Conservation (phyloP, 2,113 vertebrate genomes). For the Brachypodius melanocephalos region DNA sequence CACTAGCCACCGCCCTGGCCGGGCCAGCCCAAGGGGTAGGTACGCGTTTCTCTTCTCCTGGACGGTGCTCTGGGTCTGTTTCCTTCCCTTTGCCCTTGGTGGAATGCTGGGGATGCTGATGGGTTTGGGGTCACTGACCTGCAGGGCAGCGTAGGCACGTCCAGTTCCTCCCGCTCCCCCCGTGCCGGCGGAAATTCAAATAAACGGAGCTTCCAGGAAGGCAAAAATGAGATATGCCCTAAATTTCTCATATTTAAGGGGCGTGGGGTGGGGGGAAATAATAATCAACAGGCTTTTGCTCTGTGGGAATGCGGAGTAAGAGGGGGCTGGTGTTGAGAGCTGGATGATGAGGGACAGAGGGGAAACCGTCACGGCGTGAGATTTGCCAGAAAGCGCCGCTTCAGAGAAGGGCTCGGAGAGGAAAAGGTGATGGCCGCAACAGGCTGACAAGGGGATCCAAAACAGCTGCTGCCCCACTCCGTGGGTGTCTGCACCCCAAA, state of each 20-base stretch:
- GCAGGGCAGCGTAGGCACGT: fast-evolving
- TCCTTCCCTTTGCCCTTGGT: neutral
- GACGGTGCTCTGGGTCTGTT: fast-evolving
- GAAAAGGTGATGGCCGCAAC: neutral
- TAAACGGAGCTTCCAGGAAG: neutral
- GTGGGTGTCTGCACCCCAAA: neutral
- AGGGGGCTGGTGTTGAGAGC: neutral
- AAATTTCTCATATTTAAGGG: neutral
- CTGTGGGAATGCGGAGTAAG: neutral
- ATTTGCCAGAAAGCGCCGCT: neutral
- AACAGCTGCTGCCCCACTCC: neutral
- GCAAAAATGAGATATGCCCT: neutral
- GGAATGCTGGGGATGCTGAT: fast-evolving
- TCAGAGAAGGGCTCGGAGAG: neutral
- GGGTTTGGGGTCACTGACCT: fast-evolving
- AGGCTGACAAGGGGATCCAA: neutral
- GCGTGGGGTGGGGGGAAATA: neutral
- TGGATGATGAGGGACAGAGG: neutral
- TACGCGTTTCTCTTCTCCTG: neutral
- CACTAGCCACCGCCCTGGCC: constrained; percentile 78
- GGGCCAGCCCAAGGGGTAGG: constrained; percentile 59
- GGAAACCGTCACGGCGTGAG: neutral
- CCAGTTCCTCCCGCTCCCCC: neutral
- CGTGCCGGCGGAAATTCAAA: fast-evolving
- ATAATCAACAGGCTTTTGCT: neutral